A percentile compares a stretch with the other conserved stretches of the same genome.
These are phyloP conservation scores for Oncorhynchus keta DNA, from an alignment of 2,113 vertebrate genomes.

Conservation along the genomic window DNA sequence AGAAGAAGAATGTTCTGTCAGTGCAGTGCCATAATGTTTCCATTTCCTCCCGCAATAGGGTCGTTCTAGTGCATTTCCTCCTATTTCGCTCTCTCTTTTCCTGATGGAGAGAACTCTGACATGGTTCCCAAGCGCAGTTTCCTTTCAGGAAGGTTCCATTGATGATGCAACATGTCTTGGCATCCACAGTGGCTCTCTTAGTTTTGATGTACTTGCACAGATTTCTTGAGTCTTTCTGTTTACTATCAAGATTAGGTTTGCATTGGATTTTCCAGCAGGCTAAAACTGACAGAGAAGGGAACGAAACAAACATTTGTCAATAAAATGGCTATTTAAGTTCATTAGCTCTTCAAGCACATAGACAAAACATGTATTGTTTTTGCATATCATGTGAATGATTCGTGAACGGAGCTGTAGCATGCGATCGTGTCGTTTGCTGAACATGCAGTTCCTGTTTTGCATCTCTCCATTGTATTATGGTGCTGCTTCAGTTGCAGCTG, in stretches of 20 bases:
- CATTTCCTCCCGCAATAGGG: constrained; percentile 12
- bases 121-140: constrained; percentile 9
- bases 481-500: background rate
- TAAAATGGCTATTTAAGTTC: no score
- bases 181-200: constrained; percentile 2
- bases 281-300: no score
- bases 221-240: background rate
- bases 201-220: no score
- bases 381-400: background rate
- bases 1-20: background rate
- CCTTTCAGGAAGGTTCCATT: constrained; percentile 13
- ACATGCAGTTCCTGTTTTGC: background rate
- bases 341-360: background rate
- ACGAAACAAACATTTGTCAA: no score
- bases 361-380: background rate
- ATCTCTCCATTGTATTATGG: background rate
- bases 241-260: no score
- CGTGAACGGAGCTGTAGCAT: no score
- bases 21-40: constrained; percentile 2
- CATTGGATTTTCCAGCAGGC: no score
- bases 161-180: constrained; percentile 8
- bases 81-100: constrained; percentile 4
- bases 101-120: background rate
- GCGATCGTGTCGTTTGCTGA: background rate
- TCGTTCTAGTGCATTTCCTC: constrained; percentile 2